These are phyloP conservation scores for Phaedon cochleariae DNA, from an alignment of 2,888 invertebrate genomes.

Conservation along the genomic window DNA sequence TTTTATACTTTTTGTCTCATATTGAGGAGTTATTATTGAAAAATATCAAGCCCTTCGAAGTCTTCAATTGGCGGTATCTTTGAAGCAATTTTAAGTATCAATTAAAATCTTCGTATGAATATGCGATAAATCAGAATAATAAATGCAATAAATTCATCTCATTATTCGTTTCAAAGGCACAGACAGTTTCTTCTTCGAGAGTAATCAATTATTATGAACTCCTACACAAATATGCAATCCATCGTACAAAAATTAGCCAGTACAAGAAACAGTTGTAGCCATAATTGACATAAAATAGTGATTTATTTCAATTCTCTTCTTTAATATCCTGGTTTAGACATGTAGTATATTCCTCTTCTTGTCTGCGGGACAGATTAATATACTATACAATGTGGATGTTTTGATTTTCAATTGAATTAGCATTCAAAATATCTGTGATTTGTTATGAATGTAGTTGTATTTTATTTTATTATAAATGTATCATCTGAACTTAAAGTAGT, in stretches of 20 bases:
- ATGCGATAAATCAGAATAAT: neutral
- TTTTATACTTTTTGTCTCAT: too few relatives aligned
- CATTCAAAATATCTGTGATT: too few relatives aligned
- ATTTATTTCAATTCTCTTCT: conserved; percentile 14
- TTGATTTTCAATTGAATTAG: neutral
- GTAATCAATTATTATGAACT: conserved; percentile 14
- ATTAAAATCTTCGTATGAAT: neutral
- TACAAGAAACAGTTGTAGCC: conserved; percentile 9
- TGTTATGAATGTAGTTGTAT: too few relatives aligned
- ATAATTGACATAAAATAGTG: conserved; percentile 21
- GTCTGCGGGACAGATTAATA: conserved; percentile 6
- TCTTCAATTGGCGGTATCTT: neutral
- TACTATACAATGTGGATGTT: neutral
- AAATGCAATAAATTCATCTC: conserved; percentile 10
- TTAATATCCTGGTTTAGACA: conserved; percentile 1
- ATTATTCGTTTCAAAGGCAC: neutral
- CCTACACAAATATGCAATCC: conserved; percentile 13
- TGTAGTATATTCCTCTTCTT: neutral
- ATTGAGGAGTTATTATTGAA: too few relatives aligned
- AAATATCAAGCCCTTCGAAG: too few relatives aligned
- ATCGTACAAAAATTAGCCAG: conserved; percentile 8
- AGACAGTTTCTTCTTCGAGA: conserved; percentile 5
- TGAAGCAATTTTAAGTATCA: neutral
- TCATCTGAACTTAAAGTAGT: too few relatives aligned
- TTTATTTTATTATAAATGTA: too few relatives aligned